Evolutionary conservation across 2,888 invertebrate genomes (phyloP).

Genomic region (Mystacides longicornis): DNA sequence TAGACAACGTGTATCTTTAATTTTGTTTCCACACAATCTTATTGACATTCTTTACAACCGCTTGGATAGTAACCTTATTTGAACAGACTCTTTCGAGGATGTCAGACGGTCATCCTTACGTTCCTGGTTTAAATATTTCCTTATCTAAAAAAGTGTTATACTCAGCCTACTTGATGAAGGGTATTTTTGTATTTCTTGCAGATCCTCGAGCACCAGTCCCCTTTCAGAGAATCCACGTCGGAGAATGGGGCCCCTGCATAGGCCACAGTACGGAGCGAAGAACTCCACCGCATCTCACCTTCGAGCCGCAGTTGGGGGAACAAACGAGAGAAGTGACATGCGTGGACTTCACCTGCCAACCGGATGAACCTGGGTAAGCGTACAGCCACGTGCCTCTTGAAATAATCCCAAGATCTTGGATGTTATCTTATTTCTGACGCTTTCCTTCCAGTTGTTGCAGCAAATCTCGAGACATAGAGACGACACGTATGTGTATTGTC

Average conservation of each 20-base stretch:
- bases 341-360: slow-evolving; percentile 28
- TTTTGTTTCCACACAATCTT: too few species aligned
- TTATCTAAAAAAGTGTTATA: too few species aligned
- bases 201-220: neutral
- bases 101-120: too few species aligned
- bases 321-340: slow-evolving; percentile 44
- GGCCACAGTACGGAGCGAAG: neutral
- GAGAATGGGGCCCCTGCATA: slow-evolving; percentile 17
- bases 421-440: too few species aligned
- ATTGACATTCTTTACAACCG: too few species aligned
- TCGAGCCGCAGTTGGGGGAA: slow-evolving; percentile 41
- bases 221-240: slow-evolving; percentile 12
- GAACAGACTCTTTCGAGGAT: too few species aligned
- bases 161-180: too few species aligned
- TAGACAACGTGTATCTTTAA: too few species aligned
- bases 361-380: neutral
- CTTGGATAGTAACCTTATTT: too few species aligned
- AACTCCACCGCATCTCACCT: slow-evolving; percentile 15
- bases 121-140: too few species aligned
- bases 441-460: neutral
- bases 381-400: neutral
- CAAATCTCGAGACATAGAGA: neutral
- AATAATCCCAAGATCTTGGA: neutral
- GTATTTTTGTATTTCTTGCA: too few species aligned
- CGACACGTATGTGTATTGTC: slow-evolving; percentile 42